These are phyloP conservation scores for Cephus pygmeus DNA, from an alignment of 2,888 invertebrate species.

Conservation along the genomic window DNA sequence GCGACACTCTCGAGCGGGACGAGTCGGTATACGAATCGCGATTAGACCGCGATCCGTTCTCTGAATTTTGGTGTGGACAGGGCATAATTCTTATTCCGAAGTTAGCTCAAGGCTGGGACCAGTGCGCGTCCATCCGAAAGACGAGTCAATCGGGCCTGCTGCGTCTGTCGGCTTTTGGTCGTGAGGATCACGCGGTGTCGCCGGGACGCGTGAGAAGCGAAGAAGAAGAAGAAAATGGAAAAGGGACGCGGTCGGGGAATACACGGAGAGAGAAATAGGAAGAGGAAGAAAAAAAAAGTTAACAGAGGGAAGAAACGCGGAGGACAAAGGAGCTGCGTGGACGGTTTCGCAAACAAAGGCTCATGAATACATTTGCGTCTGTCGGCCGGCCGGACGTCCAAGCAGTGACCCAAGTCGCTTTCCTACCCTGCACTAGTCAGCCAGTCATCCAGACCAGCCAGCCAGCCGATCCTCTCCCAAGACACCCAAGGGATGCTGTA, in stretches of 20 bases:
- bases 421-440: background rate
- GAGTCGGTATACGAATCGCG: background rate
- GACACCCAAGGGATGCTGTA: background rate
- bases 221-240: background rate
- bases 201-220: slow-evolving; percentile 18
- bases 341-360: slow-evolving; percentile 43
- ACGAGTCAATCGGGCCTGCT: slow-evolving; percentile 43
- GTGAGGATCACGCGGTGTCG: slow-evolving; percentile 30
- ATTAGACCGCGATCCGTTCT: background rate
- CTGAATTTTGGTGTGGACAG: slow-evolving; percentile 12
- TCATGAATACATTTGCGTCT: slow-evolving; percentile 45
- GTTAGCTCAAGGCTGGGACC: background rate
- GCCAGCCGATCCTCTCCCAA: slow-evolving; percentile 5
- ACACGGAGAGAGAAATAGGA: slow-evolving; percentile 17
- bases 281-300: slow-evolving; percentile 2
- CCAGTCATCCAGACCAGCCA: background rate
- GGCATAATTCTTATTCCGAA: slow-evolving; percentile 31
- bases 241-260: slow-evolving; percentile 10
- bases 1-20: background rate
- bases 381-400: slow-evolving; percentile 19
- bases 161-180: slow-evolving; percentile 19
- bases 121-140: slow-evolving; percentile 1
- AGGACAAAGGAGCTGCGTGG: slow-evolving; percentile 32
- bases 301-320: slow-evolving; percentile 11
- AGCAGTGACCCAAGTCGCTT: background rate